A percentile compares a stretch with the other conserved stretches of the same genome.
Evolutionary conservation across 1,140 invertebrate species (phyloP).

Genomic region (Conus ventricosus): DNA sequence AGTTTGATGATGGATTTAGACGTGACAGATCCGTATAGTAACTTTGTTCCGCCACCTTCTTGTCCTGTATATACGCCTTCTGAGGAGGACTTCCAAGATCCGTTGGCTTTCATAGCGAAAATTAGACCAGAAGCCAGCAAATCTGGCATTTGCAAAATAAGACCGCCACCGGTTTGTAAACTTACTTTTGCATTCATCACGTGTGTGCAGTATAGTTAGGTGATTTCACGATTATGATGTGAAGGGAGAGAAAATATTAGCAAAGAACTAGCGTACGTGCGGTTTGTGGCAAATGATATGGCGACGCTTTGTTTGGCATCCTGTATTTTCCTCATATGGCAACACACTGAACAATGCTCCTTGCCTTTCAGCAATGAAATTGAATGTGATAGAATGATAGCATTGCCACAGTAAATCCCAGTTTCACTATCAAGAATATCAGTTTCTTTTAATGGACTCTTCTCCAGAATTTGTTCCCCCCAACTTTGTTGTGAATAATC

Average conservation of each 20-base stretch:
- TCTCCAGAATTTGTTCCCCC: too few relatives aligned
- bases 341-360: not conserved
- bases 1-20: conserved; percentile 32
- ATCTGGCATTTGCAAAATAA: conserved; percentile 92
- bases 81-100: conserved; percentile 93
- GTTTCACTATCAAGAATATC: too few relatives aligned
- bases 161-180: conserved; percentile 83
- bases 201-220: not conserved
- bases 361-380: not conserved
- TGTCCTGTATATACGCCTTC: conserved; percentile 91
- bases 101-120: conserved; percentile 91
- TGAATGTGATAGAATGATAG: too few relatives aligned
- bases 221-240: not conserved
- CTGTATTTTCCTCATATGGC: conserved; percentile 36
- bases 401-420: too few relatives aligned
- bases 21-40: conserved; percentile 60
- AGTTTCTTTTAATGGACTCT: too few relatives aligned
- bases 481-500: too few relatives aligned
- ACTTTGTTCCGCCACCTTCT: conserved; percentile 79
- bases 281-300: conserved; percentile 63
- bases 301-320: conserved; percentile 67
- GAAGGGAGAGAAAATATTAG: not conserved
- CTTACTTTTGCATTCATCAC: not conserved
- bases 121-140: conserved; percentile 88
- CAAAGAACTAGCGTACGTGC: conserved; percentile 55